These are phyloP conservation scores for Meteorus colon DNA, from an alignment of 2,888 invertebrate species.

Conservation along the genomic window DNA sequence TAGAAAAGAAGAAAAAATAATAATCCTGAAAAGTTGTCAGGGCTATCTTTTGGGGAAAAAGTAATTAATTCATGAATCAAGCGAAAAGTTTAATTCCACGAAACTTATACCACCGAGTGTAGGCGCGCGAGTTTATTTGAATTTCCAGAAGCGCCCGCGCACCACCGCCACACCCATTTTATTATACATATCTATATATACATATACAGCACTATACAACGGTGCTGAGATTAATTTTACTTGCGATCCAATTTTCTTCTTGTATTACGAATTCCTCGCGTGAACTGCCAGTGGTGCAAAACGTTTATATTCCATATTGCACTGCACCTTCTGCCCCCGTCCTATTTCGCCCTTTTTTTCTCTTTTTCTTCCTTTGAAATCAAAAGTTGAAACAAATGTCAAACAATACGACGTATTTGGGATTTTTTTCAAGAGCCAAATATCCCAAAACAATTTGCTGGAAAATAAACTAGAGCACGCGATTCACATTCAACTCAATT, in stretches of 20 bases:
- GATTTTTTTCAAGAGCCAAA: constrained; percentile 8
- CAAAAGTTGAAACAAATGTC: constrained; percentile 30
- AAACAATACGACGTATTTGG: constrained; percentile 12
- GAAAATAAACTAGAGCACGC: constrained; percentile 27
- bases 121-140: constrained; percentile 24
- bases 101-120: constrained; percentile 33
- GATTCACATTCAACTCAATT: neutral
- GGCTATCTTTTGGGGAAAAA: constrained; percentile 9
- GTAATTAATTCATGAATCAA: constrained; percentile 38
- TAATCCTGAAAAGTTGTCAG: constrained; percentile 6
- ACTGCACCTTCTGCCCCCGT: neutral
- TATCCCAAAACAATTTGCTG: constrained; percentile 11
- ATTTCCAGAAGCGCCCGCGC: constrained; percentile 12
- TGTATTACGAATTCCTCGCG: constrained; percentile 37
- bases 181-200: constrained; percentile 11
- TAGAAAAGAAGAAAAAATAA: neutral
- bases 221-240: constrained; percentile 38
- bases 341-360: neutral
- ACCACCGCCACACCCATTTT: neutral
- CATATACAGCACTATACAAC: neutral
- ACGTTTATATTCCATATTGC: constrained; percentile 8
- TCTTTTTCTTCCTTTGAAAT: constrained; percentile 1
- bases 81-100: constrained; percentile 34
- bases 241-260: constrained; percentile 34
- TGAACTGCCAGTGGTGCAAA: constrained; percentile 23